Percentiles rank a stretch among this genome's conserved stretches.
Evolutionary conservation across 2,113 vertebrate genomes (phyloP).

Genomic region (Sterna hirundo): DNA sequence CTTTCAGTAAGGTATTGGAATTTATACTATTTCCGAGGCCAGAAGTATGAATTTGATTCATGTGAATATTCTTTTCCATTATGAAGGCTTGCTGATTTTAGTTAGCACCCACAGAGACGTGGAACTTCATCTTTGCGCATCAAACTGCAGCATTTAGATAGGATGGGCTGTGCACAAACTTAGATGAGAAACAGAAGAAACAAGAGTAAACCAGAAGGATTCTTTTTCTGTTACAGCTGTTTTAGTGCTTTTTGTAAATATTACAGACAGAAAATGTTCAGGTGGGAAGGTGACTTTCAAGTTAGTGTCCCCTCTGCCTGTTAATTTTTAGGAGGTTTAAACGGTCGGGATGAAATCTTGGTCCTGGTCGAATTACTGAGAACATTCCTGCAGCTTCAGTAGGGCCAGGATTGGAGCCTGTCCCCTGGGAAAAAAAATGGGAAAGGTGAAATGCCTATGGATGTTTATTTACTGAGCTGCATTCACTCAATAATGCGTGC

Average conservation of each 20-base stretch:
- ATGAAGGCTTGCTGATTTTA: background rate
- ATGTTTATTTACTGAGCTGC: background rate
- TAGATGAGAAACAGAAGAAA: background rate
- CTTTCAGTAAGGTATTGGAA: background rate
- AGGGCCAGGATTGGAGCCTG: background rate
- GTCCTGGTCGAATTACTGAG: background rate
- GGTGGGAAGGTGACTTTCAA: background rate
- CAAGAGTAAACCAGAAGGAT: background rate
- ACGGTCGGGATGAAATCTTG: background rate
- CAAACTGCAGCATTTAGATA: background rate
- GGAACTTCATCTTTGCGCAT: background rate
- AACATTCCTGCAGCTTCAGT: background rate
- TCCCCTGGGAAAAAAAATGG: background rate
- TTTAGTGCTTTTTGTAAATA: background rate
- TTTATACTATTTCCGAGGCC: background rate
- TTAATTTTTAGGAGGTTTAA: background rate
- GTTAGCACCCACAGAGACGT: background rate
- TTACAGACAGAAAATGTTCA: background rate
- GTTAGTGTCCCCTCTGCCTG: background rate
- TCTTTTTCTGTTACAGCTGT: background rate
- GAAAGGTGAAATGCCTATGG: background rate
- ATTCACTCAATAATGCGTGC: background rate
- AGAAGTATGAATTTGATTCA: background rate
- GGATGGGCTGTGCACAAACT: background rate
- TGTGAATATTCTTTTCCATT: background rate